phyloP scores from a whole-genome alignment of 2,113 vertebrate genomes.

The Lasiurus borealis region DNA sequence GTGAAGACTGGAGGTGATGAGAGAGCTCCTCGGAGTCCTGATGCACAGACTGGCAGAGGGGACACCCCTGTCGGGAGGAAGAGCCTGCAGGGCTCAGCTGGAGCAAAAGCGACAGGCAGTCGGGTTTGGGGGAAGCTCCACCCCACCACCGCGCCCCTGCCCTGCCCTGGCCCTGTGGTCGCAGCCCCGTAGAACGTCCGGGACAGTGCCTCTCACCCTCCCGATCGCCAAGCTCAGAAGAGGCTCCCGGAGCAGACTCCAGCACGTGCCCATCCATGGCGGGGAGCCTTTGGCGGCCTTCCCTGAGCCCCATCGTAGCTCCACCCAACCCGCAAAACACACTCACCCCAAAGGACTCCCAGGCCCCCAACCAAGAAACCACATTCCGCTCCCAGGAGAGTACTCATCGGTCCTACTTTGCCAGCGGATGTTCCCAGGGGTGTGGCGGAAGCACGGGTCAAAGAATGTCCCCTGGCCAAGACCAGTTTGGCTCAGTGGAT shows the following conservation, averaged over 20 bases:
- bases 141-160: too few species aligned
- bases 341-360: neutral
- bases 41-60: neutral
- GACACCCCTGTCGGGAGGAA: neutral
- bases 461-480: neutral
- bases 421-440: neutral
- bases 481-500: too few species aligned
- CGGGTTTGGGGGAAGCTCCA: too few species aligned
- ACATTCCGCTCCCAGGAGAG: neutral
- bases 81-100: neutral
- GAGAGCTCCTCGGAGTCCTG: fast-evolving
- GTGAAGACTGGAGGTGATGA: neutral
- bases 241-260: neutral
- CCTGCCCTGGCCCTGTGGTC: too few species aligned
- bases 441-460: neutral
- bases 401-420: neutral
- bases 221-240: neutral
- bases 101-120: neutral
- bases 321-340: neutral
- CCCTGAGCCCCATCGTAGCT: neutral
- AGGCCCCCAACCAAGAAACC: neutral
- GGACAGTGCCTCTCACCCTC: neutral
- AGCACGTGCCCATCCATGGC: fast-evolving
- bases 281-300: neutral
- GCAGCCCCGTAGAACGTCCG: fast-evolving